Base-by-base conservation (phyloP, 1,140 invertebrate species). In the Dreissena polymorpha region DNA sequence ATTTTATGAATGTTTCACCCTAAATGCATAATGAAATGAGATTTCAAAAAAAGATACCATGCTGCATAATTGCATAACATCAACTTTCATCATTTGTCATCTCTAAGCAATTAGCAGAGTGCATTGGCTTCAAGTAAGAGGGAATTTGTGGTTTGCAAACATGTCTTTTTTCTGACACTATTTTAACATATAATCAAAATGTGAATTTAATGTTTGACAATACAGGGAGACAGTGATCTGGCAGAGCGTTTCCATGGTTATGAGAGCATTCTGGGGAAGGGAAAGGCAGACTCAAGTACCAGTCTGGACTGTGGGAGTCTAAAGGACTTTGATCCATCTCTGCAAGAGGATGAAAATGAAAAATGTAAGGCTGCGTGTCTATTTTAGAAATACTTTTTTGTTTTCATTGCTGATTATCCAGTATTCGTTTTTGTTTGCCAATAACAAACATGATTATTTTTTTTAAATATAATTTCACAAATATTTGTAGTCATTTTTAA, bases 221-320 rank as follows among this genome's bases (percentile, higher is more conserved):
- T n/a, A 10, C 53, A 79, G 77, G 53, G 27, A 10, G 68, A 79
- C 53, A 55, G 29, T 53, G 67, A 79, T 18, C 53, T 79, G 49
- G 64, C 77, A 29, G 77, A 79, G 23, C 68, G 68, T 27, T 79
- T 79, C 69, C 67, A 60, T 16, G 51, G 3, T 39, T 79, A 71
- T 23, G 77, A 79, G 77, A 79, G 77, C 12, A 29, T 69, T n/a
- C 10, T 79, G 12, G 49, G 27, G 64, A 63, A 55, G 57, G 49
- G 69, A 13, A 18, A n/a, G 10, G 25, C 29, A 14, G 21, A 71
- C 25, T 25, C n/a, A 27, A 49, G 39, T 18, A 50, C 0, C 6
- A 57, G 51, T 70, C 55, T n/a, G 39, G 77, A 79, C 27, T 71
- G 25, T 25, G 60, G 53, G 10, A 71, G 53, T 50, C 68, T 79